These are phyloP conservation scores for Panulirus ornatus DNA, from an alignment of 1,140 invertebrate species.

Conservation along the genomic window DNA sequence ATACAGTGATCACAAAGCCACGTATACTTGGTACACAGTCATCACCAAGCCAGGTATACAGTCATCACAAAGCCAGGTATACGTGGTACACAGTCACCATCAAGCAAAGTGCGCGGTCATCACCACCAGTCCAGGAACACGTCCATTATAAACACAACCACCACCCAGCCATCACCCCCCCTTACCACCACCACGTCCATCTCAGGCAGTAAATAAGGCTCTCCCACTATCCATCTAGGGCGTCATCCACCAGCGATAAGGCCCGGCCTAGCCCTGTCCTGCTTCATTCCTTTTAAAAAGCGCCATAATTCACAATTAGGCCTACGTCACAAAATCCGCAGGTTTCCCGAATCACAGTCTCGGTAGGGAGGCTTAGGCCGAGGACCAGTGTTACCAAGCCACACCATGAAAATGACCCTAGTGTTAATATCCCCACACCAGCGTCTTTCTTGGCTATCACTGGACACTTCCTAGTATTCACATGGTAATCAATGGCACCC, in stretches of 20 bases:
- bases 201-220: background rate
- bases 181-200: background rate
- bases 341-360: conserved; percentile 68
- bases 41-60: no score
- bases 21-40: no score
- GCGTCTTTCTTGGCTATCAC: no score
- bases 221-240: no score
- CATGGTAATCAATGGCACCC: no score
- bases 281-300: conserved; percentile 69
- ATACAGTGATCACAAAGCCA: no score
- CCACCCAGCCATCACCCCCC: background rate
- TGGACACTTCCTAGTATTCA: no score
- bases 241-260: conserved; percentile 1
- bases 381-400: conserved; percentile 12
- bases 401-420: no score
- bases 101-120: no score
- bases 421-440: no score
- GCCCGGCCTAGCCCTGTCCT: conserved; percentile 3
- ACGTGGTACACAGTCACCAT: no score
- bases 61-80: no score
- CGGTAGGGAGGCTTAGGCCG: conserved; percentile 52
- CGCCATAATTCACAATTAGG: conserved; percentile 72
- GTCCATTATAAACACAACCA: background rate
- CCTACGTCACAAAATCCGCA: conserved; percentile 70
- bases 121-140: background rate